Conservation (phyloP, 2,888 invertebrate species). For the Netelia inedita region DNA sequence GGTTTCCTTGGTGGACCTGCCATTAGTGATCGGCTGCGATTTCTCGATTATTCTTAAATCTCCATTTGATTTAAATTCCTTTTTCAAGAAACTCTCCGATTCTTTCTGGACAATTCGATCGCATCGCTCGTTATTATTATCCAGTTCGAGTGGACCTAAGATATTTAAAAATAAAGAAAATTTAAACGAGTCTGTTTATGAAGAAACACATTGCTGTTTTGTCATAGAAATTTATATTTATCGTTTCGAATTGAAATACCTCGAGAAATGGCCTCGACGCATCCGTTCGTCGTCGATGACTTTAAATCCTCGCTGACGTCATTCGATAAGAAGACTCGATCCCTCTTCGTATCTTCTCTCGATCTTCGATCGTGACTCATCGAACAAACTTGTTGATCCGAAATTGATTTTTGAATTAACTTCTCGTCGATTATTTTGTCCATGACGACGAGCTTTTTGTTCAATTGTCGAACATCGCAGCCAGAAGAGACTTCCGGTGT, state of each 20-base stretch:
- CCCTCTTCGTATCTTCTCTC: conserved; percentile 26
- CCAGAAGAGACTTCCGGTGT: neutral
- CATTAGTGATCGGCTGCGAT: neutral
- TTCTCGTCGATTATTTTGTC: conserved; percentile 53
- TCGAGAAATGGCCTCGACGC: conserved; percentile 47
- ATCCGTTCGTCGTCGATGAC: conserved; percentile 36
- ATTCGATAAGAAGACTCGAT: conserved; percentile 7
- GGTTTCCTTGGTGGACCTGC: neutral
- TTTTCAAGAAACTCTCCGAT: neutral
- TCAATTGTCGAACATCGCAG: conserved; percentile 46
- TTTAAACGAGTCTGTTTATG: neutral
- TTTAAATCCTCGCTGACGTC: conserved; percentile 34
- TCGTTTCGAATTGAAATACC: conserved; percentile 32
- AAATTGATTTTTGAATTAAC: conserved; percentile 32
- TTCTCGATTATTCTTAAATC: conserved; percentile 2
- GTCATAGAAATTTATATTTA: neutral
- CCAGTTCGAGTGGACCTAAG: neutral
- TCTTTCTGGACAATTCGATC: neutral
- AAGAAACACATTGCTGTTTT: neutral
- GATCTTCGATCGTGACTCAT: conserved; percentile 34
- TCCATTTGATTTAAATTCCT: conserved; percentile 20
- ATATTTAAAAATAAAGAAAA: neutral
- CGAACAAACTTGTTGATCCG: neutral
- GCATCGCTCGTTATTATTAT: neutral
- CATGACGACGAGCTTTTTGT: conserved; percentile 65